Base-by-base conservation (phyloP, 1,140 invertebrate genomes). In the Ephestia elutella region DNA sequence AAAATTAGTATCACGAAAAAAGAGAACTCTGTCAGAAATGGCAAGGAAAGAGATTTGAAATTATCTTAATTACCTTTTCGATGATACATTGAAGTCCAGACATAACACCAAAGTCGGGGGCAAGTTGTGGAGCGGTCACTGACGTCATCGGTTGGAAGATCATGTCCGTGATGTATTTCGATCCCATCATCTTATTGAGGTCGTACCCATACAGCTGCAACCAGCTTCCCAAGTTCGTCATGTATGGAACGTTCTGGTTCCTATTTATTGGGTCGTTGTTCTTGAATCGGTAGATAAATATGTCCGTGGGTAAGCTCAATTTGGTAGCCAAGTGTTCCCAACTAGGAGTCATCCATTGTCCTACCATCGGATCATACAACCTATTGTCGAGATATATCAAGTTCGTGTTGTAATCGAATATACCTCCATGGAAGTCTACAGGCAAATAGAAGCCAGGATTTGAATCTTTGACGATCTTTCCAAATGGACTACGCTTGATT, bases 341-440 rank as follows among this genome's bases (percentile, higher is more conserved):
- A 25, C 94, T 93, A 0, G 97, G 97, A 0, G 96, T 96, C 92
- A 98, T 95, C 96, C 97, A 99, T 73, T 98, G 96, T 2, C 96
- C 97, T 38, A 97, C 95, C 0, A 93, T 91, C 0, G 97, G 95
- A 87, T 99, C 97, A 80, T 99, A 99, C 51, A 97, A 90, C 56
- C 96, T 90, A 56, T 94, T 94, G 50, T 94, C 92, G 54, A 97
- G 90, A 75, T 97, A 95, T 2, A 98, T 90, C 18, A 99, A 88
- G 60, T 96, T 95, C 0, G 96, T 94, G 79, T 96, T 92, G 15
- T 92, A 92, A 89, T 97, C 94, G 62, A 96, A 91, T 63, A 96
- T 89, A 75, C 96, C 96, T 5, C 96, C 96, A 73, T 97, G 96
- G 92, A 98, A 99, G 75, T 97, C 97, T 28, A 98, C 92, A 0